Conservation (phyloP, 1,140 invertebrate genomes). For the Panulirus ornatus region DNA sequence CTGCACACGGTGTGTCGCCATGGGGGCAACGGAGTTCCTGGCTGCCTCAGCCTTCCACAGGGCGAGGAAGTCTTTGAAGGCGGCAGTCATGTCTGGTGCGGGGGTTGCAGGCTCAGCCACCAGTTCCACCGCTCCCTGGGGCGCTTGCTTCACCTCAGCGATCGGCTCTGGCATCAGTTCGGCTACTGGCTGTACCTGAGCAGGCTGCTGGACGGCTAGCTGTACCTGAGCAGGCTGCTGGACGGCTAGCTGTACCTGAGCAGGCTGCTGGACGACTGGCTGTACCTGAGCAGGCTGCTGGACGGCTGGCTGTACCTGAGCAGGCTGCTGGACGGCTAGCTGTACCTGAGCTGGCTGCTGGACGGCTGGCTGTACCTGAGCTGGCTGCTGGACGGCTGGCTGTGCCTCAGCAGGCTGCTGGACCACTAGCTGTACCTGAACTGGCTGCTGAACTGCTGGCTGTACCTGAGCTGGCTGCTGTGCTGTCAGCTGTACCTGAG, state of each 20-base stretch:
- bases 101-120: neutral
- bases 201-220: too few species aligned
- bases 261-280: too few species aligned
- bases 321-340: too few species aligned
- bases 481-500: neutral
- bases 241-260: too few species aligned
- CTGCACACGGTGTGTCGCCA: neutral
- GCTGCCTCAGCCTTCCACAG: constrained; percentile 29
- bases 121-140: too few species aligned
- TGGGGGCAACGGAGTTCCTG: constrained; percentile 35
- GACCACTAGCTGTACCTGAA: too few species aligned
- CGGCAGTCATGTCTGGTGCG: constrained; percentile 1
- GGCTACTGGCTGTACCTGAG: neutral
- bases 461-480: constrained; percentile 6
- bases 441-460: neutral
- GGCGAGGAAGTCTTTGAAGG: constrained; percentile 19
- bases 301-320: too few species aligned
- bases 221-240: too few species aligned
- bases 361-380: neutral
- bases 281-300: too few species aligned
- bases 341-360: neutral
- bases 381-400: neutral
- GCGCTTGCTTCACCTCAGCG: neutral
- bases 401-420: neutral
- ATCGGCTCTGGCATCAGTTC: neutral